Base-by-base conservation (phyloP, 2,888 invertebrate species). In the Lordiphosa fenestrarum region DNA sequence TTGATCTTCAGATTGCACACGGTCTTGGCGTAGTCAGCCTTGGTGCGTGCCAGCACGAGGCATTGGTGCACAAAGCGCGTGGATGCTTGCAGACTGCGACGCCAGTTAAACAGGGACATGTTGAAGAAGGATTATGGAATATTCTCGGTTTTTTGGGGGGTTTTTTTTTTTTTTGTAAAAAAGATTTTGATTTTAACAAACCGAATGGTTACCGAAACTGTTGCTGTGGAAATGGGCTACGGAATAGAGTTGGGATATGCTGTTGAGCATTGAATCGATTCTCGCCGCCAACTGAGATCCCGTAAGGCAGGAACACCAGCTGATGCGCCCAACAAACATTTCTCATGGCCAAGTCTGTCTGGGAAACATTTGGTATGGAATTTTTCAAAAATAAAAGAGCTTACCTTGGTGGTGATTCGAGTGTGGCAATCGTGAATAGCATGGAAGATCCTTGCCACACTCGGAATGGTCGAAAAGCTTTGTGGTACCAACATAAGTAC, bases 1-100 rank as follows among this genome's bases (percentile, higher is more conserved):
- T 92, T 94, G 49, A 99, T 91, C 87, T 92, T 92, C 80, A 99
- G 91, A 90, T 98, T 97, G 84, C 92, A 92, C 5, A 73, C 19
- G 12, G 78, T 82, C 44, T 84, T 75, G 3, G 66, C 51, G 37
- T 87, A 86, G 46, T 67, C 72, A 0, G 78, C 57, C 7, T 64
- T 65, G 38, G 7, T 25, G 3, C 69, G 33, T 0, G 41, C 10
- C 15, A 36, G 42, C 1, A 30, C 7, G 9, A 30, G 30, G 9
- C 38, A 15, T 4, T 19, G 30, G 9, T 30, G 23, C 7, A 19
- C 6, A n/a, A 39, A 23, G 2, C 36, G 6, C 5, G 7, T 21
- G 13, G 19, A 33, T 35, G 37, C 44, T 13, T 19, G 15, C 51
- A 49, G 39, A 21, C 39, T 44, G 6, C 10, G 35, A 10, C 38